phyloP scores from a whole-genome alignment of 2,113 vertebrate genomes.

The Propithecus coquereli region DNA sequence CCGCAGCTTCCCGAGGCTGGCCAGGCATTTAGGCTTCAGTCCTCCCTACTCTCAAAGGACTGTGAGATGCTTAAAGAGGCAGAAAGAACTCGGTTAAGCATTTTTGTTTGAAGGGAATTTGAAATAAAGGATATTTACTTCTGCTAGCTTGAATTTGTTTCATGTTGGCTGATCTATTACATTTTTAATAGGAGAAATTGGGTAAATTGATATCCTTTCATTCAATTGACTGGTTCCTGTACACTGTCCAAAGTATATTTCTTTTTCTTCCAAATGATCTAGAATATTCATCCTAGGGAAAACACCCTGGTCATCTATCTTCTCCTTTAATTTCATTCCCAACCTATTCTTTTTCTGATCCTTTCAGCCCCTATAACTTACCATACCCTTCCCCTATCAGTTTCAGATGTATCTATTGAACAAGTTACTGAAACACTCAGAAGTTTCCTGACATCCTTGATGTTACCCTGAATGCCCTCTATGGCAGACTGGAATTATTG shows the following conservation, averaged over 20 bases:
- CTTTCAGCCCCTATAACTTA: fast-evolving
- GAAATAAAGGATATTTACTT: not conserved
- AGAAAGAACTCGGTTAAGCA: not conserved
- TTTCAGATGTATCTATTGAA: not conserved
- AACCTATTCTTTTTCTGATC: not conserved
- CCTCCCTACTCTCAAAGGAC: no score
- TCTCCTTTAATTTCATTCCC: not conserved
- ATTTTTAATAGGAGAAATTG: not conserved
- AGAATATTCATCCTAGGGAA: not conserved
- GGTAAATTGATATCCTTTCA: not conserved
- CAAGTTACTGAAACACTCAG: not conserved
- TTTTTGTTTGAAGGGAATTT: not conserved
- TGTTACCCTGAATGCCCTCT: not conserved
- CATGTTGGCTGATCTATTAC: not conserved
- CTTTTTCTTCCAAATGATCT: not conserved
- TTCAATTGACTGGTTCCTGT: not conserved
- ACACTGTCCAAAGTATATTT: not conserved
- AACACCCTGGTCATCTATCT: not conserved
- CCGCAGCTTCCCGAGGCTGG: not conserved
- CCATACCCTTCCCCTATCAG: not conserved
- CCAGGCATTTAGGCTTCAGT: fast-evolving
- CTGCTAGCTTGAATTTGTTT: not conserved
- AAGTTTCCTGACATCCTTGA: not conserved
- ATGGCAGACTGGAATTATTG: not conserved
- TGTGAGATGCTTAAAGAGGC: not conserved